phyloP scores from a whole-genome alignment of 2,888 invertebrate genomes.

The Nemurella pictetii region DNA sequence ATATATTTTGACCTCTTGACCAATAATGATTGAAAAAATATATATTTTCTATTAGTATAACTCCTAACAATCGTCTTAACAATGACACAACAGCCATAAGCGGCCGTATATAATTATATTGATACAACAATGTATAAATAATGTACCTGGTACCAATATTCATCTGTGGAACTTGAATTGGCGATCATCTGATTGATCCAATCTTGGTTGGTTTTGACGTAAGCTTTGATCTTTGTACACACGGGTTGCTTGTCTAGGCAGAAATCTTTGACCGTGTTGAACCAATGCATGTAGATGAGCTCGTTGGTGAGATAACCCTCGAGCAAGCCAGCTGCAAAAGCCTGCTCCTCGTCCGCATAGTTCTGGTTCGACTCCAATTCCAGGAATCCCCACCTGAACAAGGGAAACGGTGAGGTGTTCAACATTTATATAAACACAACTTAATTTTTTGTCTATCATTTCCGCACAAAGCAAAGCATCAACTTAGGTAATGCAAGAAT shows the following conservation, averaged over 20 bases:
- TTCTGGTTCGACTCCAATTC: constrained; percentile 58
- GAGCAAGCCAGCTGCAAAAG: constrained; percentile 65
- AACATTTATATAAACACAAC: too few relatives aligned
- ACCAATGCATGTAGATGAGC: constrained; percentile 65
- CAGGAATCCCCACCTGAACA: constrained; percentile 62
- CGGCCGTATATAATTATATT: neutral
- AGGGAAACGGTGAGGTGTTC: neutral
- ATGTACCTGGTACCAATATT: constrained; percentile 69
- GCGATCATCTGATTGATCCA: constrained; percentile 60
- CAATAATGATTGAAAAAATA: too few relatives aligned
- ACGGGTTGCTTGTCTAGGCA: constrained; percentile 58
- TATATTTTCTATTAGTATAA: too few relatives aligned
- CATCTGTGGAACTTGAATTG: constrained; percentile 50
- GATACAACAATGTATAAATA: neutral
- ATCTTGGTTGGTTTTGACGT: constrained; percentile 59
- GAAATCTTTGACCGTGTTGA: constrained; percentile 63
- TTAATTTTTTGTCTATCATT: too few relatives aligned
- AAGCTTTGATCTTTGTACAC: constrained; percentile 60
- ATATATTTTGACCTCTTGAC: too few relatives aligned
- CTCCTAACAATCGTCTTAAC: neutral
- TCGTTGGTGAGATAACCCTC: constrained; percentile 65
- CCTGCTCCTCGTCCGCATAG: constrained; percentile 60
- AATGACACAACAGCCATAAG: neutral
- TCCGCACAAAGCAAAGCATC: too few relatives aligned
- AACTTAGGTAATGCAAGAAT: too few relatives aligned